Percentiles rank a stretch among this genome's conserved stretches.
Evolutionary conservation across 2,113 vertebrate genomes (phyloP).

Genomic region (Petrocephalus zakoni): DNA sequence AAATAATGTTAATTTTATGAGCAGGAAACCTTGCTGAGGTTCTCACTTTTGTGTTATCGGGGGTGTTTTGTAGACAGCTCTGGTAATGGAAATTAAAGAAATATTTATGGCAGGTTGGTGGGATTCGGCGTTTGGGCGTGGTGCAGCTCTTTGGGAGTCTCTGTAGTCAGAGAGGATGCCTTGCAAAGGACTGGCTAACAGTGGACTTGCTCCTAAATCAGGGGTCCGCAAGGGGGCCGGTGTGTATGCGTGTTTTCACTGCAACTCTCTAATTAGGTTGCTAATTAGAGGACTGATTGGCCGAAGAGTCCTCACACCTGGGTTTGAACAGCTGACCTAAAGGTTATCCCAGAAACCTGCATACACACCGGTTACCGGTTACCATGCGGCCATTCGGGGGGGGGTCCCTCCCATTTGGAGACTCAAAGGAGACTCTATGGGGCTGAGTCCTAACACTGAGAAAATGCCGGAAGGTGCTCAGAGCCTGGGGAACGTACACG

Average conservation of each 20-base stretch:
- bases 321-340: no score
- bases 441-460: background rate
- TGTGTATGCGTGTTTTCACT: no score
- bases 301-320: no score
- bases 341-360: no score
- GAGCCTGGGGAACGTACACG: background rate
- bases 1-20: background rate
- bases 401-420: background rate
- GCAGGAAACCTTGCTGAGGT: background rate
- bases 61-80: background rate
- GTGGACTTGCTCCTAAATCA: background rate
- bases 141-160: background rate
- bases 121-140: no score
- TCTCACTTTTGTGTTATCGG: background rate
- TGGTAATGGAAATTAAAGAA: background rate
- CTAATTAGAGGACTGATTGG: no score
- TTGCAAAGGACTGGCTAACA: background rate
- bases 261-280: no score
- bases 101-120: background rate
- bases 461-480: background rate
- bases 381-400: no score
- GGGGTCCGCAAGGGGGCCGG: no score
- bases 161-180: background rate
- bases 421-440: background rate
- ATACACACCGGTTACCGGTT: no score